Evolutionary conservation across 2,113 vertebrate genomes (phyloP).

Genomic region (Corythornis cristatus): DNA sequence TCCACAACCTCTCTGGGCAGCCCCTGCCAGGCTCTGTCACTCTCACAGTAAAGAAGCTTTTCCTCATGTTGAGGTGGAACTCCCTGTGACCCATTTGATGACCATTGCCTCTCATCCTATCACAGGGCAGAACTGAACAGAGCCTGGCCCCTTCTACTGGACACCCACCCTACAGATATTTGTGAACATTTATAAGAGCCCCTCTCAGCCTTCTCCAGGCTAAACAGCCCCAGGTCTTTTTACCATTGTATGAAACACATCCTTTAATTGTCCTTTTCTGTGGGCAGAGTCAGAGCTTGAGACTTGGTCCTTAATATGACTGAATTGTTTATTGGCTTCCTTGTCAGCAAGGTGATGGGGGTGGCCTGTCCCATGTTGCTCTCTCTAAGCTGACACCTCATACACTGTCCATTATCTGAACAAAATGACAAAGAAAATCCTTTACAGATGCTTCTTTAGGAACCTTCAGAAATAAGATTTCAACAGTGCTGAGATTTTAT

Average conservation of each 20-base stretch:
- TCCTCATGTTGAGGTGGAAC: no score
- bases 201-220: no score
- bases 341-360: background rate
- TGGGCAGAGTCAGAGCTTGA: background rate
- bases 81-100: no score
- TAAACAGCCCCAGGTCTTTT: background rate
- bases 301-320: background rate
- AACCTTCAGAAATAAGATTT: constrained; percentile 33
- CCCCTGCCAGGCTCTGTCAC: no score
- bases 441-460: background rate
- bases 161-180: no score
- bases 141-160: no score
- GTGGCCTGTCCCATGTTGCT: background rate
- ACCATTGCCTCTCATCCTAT: no score
- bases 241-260: background rate
- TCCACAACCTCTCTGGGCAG: no score
- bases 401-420: background rate
- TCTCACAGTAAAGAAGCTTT: no score
- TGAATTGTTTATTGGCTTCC: background rate
- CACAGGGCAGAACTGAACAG: no score
- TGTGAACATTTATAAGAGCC: no score
- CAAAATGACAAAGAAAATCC: background rate
- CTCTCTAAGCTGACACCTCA: background rate
- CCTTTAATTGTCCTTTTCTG: background rate
- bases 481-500: constrained; percentile 9